Conservation (phyloP, 1,140 invertebrate genomes). For the Liolophura sinensis region DNA sequence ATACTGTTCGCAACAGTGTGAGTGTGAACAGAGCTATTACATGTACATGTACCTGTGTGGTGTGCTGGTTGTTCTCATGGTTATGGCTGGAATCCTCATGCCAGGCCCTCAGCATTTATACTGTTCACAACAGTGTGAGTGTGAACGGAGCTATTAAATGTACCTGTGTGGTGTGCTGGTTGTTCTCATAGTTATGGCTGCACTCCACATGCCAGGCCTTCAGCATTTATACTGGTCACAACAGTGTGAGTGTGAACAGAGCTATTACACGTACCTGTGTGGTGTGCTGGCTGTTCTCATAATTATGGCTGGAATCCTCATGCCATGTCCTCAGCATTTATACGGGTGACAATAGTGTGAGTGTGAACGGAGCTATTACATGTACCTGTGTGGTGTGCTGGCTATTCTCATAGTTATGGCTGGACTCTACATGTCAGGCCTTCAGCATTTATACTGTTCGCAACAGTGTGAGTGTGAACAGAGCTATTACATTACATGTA, state of each 20-base stretch:
- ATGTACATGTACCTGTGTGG: too few relatives aligned
- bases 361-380: conserved; percentile 5
- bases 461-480: neutral
- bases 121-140: neutral
- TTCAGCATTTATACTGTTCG: conserved; percentile 40
- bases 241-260: neutral
- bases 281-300: conserved; percentile 52
- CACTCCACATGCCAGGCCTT: conserved; percentile 53
- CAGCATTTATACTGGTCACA: conserved; percentile 36
- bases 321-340: conserved; percentile 42
- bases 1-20: conserved; percentile 18
- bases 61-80: conserved; percentile 53
- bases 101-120: conserved; percentile 56
- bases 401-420: conserved; percentile 55
- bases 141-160: conserved; percentile 7
- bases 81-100: conserved; percentile 46
- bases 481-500: too few relatives aligned
- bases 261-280: conserved; percentile 44
- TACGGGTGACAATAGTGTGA: neutral
- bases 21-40: conserved; percentile 16
- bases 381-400: conserved; percentile 49
- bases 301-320: conserved; percentile 49
- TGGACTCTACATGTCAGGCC: conserved; percentile 56
- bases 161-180: conserved; percentile 50
- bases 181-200: conserved; percentile 54